Base-by-base conservation (phyloP, 2,888 invertebrate genomes). In the Scrobipalpa atriplicella region DNA sequence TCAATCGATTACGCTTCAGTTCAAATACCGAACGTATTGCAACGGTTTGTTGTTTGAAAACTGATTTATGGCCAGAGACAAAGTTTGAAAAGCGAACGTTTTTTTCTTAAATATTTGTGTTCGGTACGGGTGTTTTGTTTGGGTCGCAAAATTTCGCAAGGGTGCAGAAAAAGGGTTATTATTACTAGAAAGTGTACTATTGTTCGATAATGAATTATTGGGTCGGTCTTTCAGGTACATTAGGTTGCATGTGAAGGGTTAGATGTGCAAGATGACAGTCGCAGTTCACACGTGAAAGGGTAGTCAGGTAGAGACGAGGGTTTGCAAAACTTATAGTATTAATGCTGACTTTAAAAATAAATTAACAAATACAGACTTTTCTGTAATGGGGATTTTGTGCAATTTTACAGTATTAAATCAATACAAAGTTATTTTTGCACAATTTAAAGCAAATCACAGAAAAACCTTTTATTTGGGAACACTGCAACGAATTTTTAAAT, bases 181-280 rank as follows among this genome's bases (percentile, higher is more conserved):
- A 89, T 81, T 91, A 89, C 90, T 92, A 83, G 84, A 83, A 82
- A 86, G 89, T 89, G 85, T 86, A 82, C 81, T 77, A 86, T 92
- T 92, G 92, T 92, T 87, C 73, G 77, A 77, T 92, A 92, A 92
- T 92, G 91, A 92, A 92, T 92, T 92, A 92, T 91, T 92, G 91
- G 92, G 88, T 92, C 82, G 91, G 86, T 85, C 80, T 89, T 92
- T 92, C 92, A 92, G 92, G 92, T 92, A 92, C 91, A 90, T 90
- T 92, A 84, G 80, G 82, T 88, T 81, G 80, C 83, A 85, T 83
- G 81, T 89, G 88, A 90, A 92, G 92, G 92, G 92, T 90, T 91
- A 86, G 79, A 78, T 74, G 81, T 82, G 81, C 83, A 86, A 88
- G 82, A 85, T 86, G 87, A 89, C 90, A 90, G 87, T 85, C 77